A percentile compares a stretch with the other conserved stretches of the same genome.
These are phyloP conservation scores for Megaceryle torquata DNA, from an alignment of 2,113 vertebrate genomes.

Conservation along the genomic window DNA sequence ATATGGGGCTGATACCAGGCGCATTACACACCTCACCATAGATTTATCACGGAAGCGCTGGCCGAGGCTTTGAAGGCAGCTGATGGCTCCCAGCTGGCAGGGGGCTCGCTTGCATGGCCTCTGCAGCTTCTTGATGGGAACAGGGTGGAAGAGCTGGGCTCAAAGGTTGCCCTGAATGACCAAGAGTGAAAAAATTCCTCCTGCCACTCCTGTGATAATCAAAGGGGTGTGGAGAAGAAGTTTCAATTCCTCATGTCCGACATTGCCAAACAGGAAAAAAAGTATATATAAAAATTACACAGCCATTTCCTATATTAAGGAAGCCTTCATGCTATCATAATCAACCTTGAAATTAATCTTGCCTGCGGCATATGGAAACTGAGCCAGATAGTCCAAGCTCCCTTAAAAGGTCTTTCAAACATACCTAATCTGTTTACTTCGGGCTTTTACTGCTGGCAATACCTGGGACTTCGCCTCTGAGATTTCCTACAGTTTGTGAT, in stretches of 20 bases:
- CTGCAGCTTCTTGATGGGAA: neutral
- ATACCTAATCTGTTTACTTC: neutral
- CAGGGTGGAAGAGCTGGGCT: conserved; percentile 20
- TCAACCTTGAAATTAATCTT: neutral
- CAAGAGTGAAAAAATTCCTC: conserved; percentile 46
- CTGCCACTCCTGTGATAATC: conserved; percentile 60
- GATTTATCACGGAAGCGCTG: neutral
- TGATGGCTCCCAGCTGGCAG: conserved; percentile 1
- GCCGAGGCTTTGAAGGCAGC: neutral
- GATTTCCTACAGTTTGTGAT: conserved; percentile 38
- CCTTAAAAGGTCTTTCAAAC: neutral
- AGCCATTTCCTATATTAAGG: neutral
- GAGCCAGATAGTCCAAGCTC: neutral
- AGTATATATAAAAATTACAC: neutral
- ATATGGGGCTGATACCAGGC: neutral
- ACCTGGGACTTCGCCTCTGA: conserved; percentile 21
- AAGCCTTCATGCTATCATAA: neutral
- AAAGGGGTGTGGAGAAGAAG: conserved; percentile 45
- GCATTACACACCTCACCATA: neutral
- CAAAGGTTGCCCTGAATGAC: conserved; percentile 46
- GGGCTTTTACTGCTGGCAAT: neutral
- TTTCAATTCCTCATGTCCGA: neutral
- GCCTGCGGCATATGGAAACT: neutral
- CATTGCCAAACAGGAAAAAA: neutral
- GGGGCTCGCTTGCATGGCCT: neutral